Conservation (phyloP, 2,113 vertebrate genomes). For the Hippocampus mohnikei region DNA sequence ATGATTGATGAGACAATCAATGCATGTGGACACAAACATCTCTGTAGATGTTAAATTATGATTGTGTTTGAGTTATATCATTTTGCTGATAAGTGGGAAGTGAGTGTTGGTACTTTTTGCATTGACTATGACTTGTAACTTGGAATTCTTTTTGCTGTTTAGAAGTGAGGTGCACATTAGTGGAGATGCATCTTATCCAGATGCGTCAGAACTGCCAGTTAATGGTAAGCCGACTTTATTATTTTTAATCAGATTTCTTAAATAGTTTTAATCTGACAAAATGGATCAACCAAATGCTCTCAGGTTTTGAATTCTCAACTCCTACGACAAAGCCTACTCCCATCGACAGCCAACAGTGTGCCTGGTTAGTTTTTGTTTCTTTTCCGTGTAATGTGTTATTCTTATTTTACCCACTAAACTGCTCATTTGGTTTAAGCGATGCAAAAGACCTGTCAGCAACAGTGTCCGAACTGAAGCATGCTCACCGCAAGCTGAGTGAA, state of each 20-base stretch:
- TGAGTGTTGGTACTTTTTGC: not conserved
- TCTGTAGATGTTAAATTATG: no score
- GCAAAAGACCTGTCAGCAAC: conserved; percentile 54
- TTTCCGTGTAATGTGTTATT: not conserved
- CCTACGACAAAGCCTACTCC: conserved; percentile 41
- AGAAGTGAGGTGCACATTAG: conserved; percentile 55
- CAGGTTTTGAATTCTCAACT: conserved; percentile 56
- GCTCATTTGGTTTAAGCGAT: conserved; percentile 52
- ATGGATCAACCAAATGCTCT: conserved; percentile 8
- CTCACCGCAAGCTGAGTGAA: conserved; percentile 61
- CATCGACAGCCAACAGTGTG: conserved; percentile 50
- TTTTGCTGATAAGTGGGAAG: not conserved
- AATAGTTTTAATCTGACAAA: conserved; percentile 9
- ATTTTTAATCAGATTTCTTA: conserved; percentile 1
- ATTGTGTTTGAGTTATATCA: not conserved
- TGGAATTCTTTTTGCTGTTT: conserved; percentile 33
- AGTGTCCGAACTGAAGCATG: conserved; percentile 65
- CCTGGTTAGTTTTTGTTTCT: conserved; percentile 58
- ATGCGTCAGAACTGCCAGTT: conserved; percentile 40
- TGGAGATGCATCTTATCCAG: conserved; percentile 31
- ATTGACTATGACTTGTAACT: not conserved
- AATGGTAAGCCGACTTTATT: conserved; percentile 47
- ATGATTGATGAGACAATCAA: no score
- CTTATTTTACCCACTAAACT: not conserved
- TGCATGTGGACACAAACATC: no score